Percentiles rank a stretch among this genome's conserved stretches.
Conservation (phyloP, 1,140 invertebrate genomes). For the Lamellibrachia luymesi region DNA sequence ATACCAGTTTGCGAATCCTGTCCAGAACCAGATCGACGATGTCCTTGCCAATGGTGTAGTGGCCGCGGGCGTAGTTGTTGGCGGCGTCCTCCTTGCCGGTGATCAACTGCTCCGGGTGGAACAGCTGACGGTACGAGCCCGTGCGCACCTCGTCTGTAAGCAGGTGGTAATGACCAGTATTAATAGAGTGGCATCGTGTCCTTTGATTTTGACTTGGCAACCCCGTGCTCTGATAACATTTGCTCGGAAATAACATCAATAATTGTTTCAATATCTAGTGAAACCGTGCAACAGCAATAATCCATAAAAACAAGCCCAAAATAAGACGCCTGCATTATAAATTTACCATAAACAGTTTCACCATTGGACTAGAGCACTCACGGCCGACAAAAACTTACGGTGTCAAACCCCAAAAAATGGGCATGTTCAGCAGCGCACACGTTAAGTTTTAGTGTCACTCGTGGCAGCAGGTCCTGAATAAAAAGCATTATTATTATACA, state of each 20-base stretch:
- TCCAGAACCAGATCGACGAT: background rate
- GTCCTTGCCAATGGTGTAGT: background rate
- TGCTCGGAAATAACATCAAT: background rate
- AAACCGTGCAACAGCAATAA: background rate
- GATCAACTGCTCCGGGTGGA: background rate
- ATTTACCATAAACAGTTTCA: background rate
- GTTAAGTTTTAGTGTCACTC: background rate
- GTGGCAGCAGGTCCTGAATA: background rate
- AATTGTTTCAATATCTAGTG: background rate
- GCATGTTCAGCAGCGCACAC: too few species aligned
- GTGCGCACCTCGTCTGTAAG: background rate
- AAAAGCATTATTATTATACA: background rate
- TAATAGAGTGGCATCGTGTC: background rate
- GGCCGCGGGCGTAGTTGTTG: background rate
- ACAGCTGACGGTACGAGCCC: background rate
- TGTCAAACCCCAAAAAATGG: too few species aligned
- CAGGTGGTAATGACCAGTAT: background rate
- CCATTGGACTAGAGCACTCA: background rate
- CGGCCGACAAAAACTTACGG: too few species aligned
- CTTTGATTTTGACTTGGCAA: background rate
- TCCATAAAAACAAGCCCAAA: background rate
- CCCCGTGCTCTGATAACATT: too few species aligned
- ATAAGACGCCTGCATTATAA: background rate
- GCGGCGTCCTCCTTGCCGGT: background rate
- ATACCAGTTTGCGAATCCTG: background rate